These are phyloP conservation scores for Sthenelais limicola DNA, from an alignment of 2,888 invertebrate genomes.

Conservation along the genomic window DNA sequence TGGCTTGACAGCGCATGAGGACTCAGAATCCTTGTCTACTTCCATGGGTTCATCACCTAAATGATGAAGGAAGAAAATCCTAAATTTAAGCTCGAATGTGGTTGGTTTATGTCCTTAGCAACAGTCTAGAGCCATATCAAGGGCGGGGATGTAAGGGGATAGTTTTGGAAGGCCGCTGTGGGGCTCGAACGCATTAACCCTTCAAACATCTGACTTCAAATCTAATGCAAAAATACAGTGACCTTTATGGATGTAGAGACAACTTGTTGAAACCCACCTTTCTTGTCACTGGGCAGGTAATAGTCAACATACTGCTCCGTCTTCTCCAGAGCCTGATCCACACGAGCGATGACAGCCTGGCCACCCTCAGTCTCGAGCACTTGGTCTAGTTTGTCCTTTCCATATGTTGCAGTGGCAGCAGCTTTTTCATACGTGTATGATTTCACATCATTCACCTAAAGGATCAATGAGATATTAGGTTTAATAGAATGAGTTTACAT, in stretches of 20 bases:
- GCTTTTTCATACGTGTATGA: conserved; percentile 52
- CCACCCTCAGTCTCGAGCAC: conserved; percentile 32
- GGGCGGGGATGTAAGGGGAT: too few species aligned
- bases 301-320: conserved; percentile 84
- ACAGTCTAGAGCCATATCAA: too few species aligned
- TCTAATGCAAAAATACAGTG: too few species aligned
- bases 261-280: not conserved
- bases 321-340: conserved; percentile 80
- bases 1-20: not conserved
- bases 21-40: not conserved
- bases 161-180: too few species aligned
- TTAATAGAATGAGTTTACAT: too few species aligned
- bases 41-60: not conserved
- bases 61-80: too few species aligned
- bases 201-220: too few species aligned
- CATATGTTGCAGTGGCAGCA: conserved; percentile 73
- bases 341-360: conserved; percentile 70
- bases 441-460: conserved; percentile 41
- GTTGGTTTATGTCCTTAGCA: too few species aligned
- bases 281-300: conserved; percentile 77
- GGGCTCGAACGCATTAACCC: too few species aligned
- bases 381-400: conserved; percentile 81
- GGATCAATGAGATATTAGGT: too few species aligned
- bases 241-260: too few species aligned
- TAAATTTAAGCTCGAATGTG: too few species aligned